phyloP scores from a whole-genome alignment of 2,797 vertebrate species.

The Mormyrops attenuatus region DNA sequence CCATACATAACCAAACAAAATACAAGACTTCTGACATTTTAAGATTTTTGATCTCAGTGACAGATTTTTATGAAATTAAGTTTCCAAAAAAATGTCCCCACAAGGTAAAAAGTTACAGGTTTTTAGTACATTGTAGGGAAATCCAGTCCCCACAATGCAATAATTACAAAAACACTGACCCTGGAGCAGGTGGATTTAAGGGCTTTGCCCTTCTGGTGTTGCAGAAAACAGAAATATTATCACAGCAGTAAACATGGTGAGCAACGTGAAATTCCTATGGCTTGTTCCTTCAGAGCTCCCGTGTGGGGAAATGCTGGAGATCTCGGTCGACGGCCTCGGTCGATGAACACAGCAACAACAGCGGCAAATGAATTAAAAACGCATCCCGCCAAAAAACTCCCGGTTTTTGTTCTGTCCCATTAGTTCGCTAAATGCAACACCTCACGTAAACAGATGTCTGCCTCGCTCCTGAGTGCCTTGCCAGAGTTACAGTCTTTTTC shows the following conservation, averaged over 20 bases:
- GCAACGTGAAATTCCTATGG: background rate
- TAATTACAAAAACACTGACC: background rate
- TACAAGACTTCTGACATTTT: background rate
- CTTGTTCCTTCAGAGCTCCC: background rate
- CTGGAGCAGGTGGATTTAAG: background rate
- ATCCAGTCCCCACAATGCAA: background rate
- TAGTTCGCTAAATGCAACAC: conserved; percentile 54
- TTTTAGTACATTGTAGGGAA: background rate
- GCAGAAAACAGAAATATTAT: background rate
- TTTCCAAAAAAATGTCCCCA: background rate
- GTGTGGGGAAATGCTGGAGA: background rate
- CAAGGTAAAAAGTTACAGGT: background rate
- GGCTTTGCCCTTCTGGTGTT: background rate
- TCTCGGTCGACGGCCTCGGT: background rate
- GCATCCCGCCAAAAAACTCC: conserved; percentile 45
- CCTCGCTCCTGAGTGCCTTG: background rate
- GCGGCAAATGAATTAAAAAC: conserved; percentile 43
- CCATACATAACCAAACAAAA: background rate
- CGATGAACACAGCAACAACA: conserved; percentile 25
- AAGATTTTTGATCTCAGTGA: background rate
- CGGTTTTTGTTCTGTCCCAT: conserved; percentile 56
- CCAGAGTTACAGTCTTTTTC: conserved; percentile 29
- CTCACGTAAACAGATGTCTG: conserved; percentile 26
- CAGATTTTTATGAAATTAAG: background rate
- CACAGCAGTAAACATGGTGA: background rate